Evolutionary conservation across 2,888 invertebrate species (phyloP).

Genomic region (Pherbina coryleti): DNA sequence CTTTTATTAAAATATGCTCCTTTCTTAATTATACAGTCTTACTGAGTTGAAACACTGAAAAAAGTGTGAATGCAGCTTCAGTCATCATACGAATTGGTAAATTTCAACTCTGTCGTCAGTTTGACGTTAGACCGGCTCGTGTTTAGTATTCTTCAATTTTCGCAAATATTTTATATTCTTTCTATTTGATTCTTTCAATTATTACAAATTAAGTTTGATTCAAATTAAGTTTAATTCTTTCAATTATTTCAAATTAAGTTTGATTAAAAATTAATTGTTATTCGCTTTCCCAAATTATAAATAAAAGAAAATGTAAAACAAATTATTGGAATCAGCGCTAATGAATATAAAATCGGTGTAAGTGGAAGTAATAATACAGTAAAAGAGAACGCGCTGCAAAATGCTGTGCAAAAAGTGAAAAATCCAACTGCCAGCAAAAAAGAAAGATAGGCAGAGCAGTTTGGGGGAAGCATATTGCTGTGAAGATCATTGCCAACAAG

Average conservation of each 20-base stretch:
- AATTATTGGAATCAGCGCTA: neutral
- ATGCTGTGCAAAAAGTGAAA: neutral
- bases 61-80: neutral
- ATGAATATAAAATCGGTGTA: neutral
- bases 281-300: too few relatives aligned
- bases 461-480: neutral
- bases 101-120: neutral
- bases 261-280: neutral
- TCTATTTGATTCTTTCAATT: neutral
- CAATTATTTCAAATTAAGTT: neutral
- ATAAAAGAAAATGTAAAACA: too few relatives aligned
- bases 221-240: neutral
- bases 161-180: too few relatives aligned
- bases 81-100: neutral
- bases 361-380: neutral
- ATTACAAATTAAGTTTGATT: neutral
- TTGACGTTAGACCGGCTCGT: neutral
- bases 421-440: neutral
- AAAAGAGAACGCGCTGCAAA: neutral
- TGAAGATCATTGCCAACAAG: slow-evolving; percentile 28
- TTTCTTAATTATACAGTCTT: too few relatives aligned
- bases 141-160: neutral
- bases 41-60: too few relatives aligned
- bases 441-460: neutral
- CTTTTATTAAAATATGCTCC: too few relatives aligned